Percentiles rank a stretch among this genome's conserved stretches.
Conservation (phyloP, 2,113 vertebrate genomes). For the Hystrix cristata region DNA sequence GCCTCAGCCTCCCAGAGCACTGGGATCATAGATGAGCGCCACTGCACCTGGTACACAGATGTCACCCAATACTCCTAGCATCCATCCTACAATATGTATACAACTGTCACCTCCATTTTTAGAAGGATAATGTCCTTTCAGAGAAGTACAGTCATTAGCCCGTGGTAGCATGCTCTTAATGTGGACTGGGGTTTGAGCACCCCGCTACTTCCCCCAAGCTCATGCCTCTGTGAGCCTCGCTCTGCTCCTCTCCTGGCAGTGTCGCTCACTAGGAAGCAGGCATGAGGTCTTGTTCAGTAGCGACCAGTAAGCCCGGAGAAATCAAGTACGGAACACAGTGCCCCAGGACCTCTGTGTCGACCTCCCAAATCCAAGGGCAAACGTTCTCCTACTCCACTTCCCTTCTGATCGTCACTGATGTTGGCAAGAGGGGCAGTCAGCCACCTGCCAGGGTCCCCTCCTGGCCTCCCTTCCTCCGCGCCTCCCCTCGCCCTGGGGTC, state of each 20-base stretch:
- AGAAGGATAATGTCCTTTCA: background rate
- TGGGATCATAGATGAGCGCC: background rate
- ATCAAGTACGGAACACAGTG: background rate
- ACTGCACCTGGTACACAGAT: background rate
- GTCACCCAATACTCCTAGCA: background rate
- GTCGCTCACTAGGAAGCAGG: background rate
- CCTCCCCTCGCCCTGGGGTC: background rate
- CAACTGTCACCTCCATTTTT: fast-evolving
- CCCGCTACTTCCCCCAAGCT: background rate
- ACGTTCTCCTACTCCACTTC: too few species aligned
- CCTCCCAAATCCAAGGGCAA: background rate
- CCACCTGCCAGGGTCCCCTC: background rate
- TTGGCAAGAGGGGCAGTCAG: background rate
- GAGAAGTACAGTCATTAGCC: background rate
- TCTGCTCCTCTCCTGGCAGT: background rate
- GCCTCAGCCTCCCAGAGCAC: background rate
- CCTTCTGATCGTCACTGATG: background rate
- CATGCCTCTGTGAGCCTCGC: background rate
- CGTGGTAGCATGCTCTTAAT: fast-evolving
- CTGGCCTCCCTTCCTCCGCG: too few species aligned
- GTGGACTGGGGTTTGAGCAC: background rate
- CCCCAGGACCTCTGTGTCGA: background rate
- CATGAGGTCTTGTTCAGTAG: fast-evolving
- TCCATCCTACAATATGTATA: fast-evolving
- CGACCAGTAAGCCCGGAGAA: background rate